Conservation (phyloP, 2,113 vertebrate genomes). For the Gasterosteus aculeatus region DNA sequence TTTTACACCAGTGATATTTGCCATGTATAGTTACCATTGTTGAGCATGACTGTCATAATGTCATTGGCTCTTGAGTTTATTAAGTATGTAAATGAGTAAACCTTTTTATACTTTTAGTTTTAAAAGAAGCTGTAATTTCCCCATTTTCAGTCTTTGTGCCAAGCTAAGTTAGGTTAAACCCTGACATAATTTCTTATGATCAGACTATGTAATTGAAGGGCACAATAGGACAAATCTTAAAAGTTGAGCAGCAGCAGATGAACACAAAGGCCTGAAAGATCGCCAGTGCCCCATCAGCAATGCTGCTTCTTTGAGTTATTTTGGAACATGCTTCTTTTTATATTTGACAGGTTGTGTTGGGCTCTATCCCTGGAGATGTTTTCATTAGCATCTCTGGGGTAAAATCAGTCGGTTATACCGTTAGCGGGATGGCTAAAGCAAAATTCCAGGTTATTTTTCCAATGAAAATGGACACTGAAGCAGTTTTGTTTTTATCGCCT, state of each 20-base stretch:
- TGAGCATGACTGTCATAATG: background rate
- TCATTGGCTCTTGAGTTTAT: background rate
- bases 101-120: background rate
- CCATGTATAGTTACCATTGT: background rate
- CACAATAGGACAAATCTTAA: background rate
- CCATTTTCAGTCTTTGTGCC: background rate
- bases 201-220: background rate
- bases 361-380: background rate
- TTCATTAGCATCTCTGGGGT: background rate
- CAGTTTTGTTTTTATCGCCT: background rate
- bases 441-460: background rate
- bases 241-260: conserved; percentile 15
- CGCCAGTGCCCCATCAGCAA: conserved; percentile 81
- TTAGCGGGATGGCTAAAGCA: background rate
- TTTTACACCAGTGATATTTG: background rate
- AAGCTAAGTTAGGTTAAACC: background rate
- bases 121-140: background rate
- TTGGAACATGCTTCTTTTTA: conserved; percentile 75
- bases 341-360: conserved; percentile 55
- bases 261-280: conserved; percentile 81
- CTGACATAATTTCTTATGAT: too few relatives aligned
- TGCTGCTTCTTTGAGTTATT: conserved; percentile 80
- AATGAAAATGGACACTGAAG: background rate
- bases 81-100: background rate
- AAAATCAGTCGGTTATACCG: background rate